phyloP scores from a whole-genome alignment of 2,797 vertebrate species.

The Artibeus lituratus region DNA sequence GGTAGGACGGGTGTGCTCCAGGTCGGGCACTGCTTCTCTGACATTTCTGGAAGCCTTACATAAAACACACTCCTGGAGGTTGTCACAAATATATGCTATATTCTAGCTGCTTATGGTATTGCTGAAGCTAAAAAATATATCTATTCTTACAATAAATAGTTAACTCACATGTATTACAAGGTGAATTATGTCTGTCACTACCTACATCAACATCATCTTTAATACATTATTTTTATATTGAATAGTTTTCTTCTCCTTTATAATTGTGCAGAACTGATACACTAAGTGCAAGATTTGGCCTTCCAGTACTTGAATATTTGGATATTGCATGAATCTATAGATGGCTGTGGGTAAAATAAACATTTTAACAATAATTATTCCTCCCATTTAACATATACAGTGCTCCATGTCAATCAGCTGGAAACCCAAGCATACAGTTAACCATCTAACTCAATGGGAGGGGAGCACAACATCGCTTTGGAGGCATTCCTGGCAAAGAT shows the following conservation, averaged over 20 bases:
- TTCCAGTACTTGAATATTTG: background rate
- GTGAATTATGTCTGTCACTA: background rate
- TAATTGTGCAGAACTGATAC: background rate
- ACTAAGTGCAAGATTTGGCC: background rate
- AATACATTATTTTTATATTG: too few relatives aligned
- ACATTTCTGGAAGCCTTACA: background rate
- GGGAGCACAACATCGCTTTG: background rate
- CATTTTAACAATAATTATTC: too few relatives aligned
- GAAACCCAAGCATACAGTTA: background rate
- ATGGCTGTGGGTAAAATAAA: too few relatives aligned
- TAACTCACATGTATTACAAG: background rate
- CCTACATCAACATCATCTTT: background rate
- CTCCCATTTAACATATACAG: too few relatives aligned
- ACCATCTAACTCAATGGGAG: background rate
- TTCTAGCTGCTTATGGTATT: background rate
- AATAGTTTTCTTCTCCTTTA: too few relatives aligned
- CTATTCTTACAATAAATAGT: too few relatives aligned
- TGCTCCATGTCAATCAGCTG: too few relatives aligned
- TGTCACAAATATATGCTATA: background rate
- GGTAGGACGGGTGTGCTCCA: too few relatives aligned
- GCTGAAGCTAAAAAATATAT: too few relatives aligned
- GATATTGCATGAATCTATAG: background rate
- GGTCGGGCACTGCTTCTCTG: background rate
- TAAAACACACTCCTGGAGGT: background rate
- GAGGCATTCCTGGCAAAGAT: background rate